phyloP scores from a whole-genome alignment of 2,797 vertebrate species.

The Epinephelus awoara region DNA sequence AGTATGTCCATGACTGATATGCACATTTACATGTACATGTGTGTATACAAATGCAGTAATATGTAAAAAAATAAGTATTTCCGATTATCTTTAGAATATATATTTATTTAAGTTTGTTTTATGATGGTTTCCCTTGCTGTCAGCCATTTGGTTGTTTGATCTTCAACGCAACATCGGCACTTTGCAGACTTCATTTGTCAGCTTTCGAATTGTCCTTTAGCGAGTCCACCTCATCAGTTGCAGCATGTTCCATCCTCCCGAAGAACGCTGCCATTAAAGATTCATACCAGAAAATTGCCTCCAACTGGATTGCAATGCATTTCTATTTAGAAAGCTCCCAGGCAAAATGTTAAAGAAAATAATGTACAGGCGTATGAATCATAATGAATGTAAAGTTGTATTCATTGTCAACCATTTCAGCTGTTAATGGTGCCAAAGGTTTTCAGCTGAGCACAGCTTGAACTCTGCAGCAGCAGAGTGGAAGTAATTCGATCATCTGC shows the following conservation, averaged over 20 bases:
- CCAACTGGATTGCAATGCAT: constrained; percentile 48
- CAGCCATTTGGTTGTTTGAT: constrained; percentile 34
- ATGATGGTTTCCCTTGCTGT: constrained; percentile 51
- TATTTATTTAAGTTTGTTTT: constrained; percentile 57
- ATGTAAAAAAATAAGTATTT: constrained; percentile 36
- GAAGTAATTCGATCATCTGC: constrained; percentile 60
- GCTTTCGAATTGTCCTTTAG: constrained; percentile 61
- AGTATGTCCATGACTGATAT: constrained; percentile 37
- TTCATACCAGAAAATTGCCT: constrained; percentile 76
- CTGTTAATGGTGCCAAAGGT: constrained; percentile 61
- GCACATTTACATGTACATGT: constrained; percentile 49
- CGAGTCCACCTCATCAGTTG: constrained; percentile 52
- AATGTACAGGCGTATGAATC: constrained; percentile 37
- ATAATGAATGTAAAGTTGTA: constrained; percentile 57
- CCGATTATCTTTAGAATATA: constrained; percentile 32
- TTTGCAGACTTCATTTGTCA: constrained; percentile 48
- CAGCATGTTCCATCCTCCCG: constrained; percentile 57
- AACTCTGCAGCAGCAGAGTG: constrained; percentile 43
- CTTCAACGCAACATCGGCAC: constrained; percentile 13
- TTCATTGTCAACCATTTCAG: constrained; percentile 46
- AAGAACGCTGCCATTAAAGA: constrained; percentile 81
- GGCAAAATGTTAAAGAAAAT: constrained; percentile 45
- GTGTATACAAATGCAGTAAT: constrained; percentile 44
- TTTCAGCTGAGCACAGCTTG: constrained; percentile 39
- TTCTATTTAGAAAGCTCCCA: constrained; percentile 41